Base-by-base conservation (phyloP, 2,888 invertebrate species). In the Caradrina clavipalpis region DNA sequence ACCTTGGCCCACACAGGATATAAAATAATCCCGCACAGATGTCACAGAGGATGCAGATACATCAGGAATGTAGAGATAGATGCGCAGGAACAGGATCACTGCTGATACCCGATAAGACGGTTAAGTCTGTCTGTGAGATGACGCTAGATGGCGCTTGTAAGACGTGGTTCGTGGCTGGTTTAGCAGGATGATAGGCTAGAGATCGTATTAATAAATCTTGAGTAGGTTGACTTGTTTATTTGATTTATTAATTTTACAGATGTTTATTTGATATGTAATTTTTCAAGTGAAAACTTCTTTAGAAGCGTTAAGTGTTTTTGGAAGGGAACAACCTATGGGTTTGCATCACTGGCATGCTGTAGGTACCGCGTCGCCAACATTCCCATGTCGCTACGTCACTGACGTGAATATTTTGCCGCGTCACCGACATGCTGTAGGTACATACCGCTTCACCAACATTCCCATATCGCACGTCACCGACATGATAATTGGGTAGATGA, bases 1-100 rank as follows among this genome's bases (percentile, higher is more conserved):
- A 17, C 59, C 50, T 26, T 69, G 15, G 1, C 60, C 65, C 59
- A 65, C 47, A 47, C 63, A 50, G n/a, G 57, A 58, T 42, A 58
- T 31, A 39, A 22, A 31, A 21, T 50, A 61, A 64, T 42, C 63
- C 47, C 10, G 58, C 13, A 53, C 47, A 68, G 67, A 57, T 73
- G 64, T 63, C 65, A 69, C 55, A 11, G 55, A 78, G 70, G 64
- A 78, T 73, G 66, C 22, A 72, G 73, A 72, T 73, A 76, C 54
- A 51, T 50, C 42, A 51, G 55, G 71, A 69, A 74, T 70, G 71
- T 62, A 49, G 50, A 54, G 79, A 74, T 76, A 60, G 79, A 76
- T 80, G 69, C 68, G 17, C 65, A 81, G 71, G 76, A 76, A 81
- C 69, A 69, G 59, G 71, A 67, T 50, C 58, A 59, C 31, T 11